Conservation (phyloP, 2,888 invertebrate genomes). For the Ormyrus labotus region DNA sequence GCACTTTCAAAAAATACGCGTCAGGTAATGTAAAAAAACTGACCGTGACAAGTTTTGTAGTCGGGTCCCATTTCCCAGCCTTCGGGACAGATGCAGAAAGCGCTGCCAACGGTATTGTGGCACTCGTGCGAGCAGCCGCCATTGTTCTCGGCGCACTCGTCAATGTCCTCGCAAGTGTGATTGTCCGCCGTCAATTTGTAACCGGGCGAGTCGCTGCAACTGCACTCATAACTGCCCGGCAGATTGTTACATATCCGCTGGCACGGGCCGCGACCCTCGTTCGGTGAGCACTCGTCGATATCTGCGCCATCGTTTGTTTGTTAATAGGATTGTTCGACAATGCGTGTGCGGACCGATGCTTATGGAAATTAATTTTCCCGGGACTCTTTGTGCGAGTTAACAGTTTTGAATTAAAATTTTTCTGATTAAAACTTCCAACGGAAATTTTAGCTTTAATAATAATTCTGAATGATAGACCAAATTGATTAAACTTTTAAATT, state of each 20-base stretch:
- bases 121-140: slow-evolving; percentile 80
- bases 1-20: background rate
- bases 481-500: too few relatives aligned
- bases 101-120: slow-evolving; percentile 78
- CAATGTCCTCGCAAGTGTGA: slow-evolving; percentile 78
- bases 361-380: background rate
- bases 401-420: too few relatives aligned
- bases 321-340: slow-evolving; percentile 4
- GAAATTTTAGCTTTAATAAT: too few relatives aligned
- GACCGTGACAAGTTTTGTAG: slow-evolving; percentile 70
- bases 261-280: slow-evolving; percentile 82
- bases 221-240: slow-evolving; percentile 79
- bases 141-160: slow-evolving; percentile 78
- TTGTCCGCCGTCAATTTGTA: slow-evolving; percentile 79
- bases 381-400: too few relatives aligned
- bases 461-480: too few relatives aligned
- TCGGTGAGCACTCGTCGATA: slow-evolving; percentile 80
- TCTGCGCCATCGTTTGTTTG: slow-evolving; percentile 71
- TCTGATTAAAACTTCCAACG: too few relatives aligned
- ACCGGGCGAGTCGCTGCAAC: slow-evolving; percentile 79
- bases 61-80: slow-evolving; percentile 68
- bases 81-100: slow-evolving; percentile 70
- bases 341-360: background rate
- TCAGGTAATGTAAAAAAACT: slow-evolving; percentile 12
- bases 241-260: slow-evolving; percentile 80